Conservation (phyloP, 2,888 invertebrate genomes). For the Tipula confusa region DNA sequence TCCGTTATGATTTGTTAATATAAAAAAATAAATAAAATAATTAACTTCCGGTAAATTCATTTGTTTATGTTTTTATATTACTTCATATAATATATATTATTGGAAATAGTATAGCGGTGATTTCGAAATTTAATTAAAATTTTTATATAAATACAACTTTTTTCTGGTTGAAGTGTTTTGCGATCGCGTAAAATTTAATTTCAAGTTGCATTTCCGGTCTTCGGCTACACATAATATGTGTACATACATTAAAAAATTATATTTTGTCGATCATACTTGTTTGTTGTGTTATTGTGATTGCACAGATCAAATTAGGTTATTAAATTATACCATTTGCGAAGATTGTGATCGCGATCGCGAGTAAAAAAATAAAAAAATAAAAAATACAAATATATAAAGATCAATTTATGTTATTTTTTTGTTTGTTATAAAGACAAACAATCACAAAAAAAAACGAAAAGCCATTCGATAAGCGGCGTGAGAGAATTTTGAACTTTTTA, state of each 20-base stretch:
- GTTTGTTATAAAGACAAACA: not conserved
- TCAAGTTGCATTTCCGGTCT: not conserved
- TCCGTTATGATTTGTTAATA: conserved; percentile 21
- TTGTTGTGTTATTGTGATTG: not conserved
- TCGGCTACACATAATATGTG: not conserved
- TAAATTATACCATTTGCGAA: too few species aligned
- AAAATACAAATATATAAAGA: too few species aligned
- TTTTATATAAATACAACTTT: not conserved
- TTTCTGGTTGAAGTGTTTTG: not conserved
- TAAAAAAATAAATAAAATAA: not conserved
- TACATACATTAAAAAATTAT: not conserved
- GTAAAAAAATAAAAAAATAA: not conserved
- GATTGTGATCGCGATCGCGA: not conserved
- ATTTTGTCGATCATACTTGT: not conserved
- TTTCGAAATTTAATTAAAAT: not conserved
- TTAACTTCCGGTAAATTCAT: conserved; percentile 25
- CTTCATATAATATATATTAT: not conserved
- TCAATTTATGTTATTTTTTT: not conserved
- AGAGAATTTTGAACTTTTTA: not conserved
- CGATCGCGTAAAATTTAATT: not conserved
- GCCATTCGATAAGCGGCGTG: not conserved
- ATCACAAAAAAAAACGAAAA: not conserved
- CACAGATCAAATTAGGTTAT: not conserved
- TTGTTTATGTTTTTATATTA: not conserved
- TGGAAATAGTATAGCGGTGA: not conserved